phyloP scores from a whole-genome alignment of 2,797 vertebrate genomes.

The Aphelocoma californica region DNA sequence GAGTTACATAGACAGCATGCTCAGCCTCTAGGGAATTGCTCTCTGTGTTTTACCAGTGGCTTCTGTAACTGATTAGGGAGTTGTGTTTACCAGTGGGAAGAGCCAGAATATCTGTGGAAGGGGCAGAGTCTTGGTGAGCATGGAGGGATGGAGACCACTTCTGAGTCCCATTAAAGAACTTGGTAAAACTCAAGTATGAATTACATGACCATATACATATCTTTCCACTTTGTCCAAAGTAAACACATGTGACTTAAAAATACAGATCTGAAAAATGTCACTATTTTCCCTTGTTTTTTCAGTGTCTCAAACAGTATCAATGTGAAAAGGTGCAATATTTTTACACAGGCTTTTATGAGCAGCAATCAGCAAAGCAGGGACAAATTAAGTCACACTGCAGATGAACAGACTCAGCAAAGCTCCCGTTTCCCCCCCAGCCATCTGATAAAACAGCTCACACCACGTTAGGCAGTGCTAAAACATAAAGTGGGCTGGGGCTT shows the following conservation, averaged over 20 bases:
- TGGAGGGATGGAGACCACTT: neutral
- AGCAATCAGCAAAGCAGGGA: neutral
- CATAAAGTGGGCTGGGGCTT: neutral
- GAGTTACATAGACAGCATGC: neutral
- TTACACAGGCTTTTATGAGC: neutral
- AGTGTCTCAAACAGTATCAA: neutral
- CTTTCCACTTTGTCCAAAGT: neutral
- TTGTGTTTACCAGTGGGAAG: neutral
- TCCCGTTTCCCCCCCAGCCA: neutral
- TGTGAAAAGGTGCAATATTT: neutral
- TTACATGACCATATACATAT: accelerated
- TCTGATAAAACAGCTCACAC: neutral
- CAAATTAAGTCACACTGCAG: neutral
- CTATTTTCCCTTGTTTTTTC: neutral
- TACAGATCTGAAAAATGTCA: neutral
- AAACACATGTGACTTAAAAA: neutral
- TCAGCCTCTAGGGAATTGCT: neutral
- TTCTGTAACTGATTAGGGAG: neutral
- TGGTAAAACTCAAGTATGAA: neutral
- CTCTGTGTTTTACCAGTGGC: neutral
- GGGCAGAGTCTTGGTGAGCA: neutral
- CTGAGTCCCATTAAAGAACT: neutral
- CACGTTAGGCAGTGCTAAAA: neutral
- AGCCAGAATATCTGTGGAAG: neutral
- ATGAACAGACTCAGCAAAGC: neutral